These are phyloP conservation scores for Notarius lentiginosus DNA, from an alignment of 2,113 vertebrate species.

Conservation along the genomic window DNA sequence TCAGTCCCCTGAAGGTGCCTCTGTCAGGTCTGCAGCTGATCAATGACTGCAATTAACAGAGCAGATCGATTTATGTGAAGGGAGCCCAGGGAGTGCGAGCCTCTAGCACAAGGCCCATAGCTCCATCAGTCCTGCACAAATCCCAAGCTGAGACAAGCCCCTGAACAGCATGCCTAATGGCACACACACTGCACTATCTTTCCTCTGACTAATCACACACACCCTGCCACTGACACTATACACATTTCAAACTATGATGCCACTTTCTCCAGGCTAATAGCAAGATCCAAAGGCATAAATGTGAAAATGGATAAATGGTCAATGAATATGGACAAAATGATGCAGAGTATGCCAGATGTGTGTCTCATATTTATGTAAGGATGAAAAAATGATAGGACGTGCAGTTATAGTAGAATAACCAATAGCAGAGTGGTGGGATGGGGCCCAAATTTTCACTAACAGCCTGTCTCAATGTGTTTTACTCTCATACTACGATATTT, in stretches of 20 bases:
- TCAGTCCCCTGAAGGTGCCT: constrained; percentile 31
- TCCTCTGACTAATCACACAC: constrained; percentile 57
- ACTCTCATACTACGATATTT: neutral
- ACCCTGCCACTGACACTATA: constrained; percentile 38
- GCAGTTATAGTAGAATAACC: neutral
- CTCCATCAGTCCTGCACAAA: constrained; percentile 56
- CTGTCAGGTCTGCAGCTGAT: constrained; percentile 53
- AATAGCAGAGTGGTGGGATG: neutral
- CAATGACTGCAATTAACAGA: constrained; percentile 65
- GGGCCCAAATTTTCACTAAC: neutral
- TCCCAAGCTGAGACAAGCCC: constrained; percentile 58
- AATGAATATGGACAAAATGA: neutral
- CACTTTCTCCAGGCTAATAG: neutral
- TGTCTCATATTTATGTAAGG: neutral
- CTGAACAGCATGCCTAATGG: constrained; percentile 54
- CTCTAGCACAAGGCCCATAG: constrained; percentile 46
- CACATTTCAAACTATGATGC: constrained; percentile 42
- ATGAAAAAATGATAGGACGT: neutral
- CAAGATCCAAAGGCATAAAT: neutral
- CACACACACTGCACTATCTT: constrained; percentile 51
- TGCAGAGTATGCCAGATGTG: neutral
- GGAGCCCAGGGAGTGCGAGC: constrained; percentile 48
- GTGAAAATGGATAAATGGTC: neutral
- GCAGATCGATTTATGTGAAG: constrained; percentile 50
- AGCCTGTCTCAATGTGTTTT: neutral